Evolutionary conservation across 2,113 vertebrate genomes (phyloP).

Genomic region (Phrynosoma blainvillii): DNA sequence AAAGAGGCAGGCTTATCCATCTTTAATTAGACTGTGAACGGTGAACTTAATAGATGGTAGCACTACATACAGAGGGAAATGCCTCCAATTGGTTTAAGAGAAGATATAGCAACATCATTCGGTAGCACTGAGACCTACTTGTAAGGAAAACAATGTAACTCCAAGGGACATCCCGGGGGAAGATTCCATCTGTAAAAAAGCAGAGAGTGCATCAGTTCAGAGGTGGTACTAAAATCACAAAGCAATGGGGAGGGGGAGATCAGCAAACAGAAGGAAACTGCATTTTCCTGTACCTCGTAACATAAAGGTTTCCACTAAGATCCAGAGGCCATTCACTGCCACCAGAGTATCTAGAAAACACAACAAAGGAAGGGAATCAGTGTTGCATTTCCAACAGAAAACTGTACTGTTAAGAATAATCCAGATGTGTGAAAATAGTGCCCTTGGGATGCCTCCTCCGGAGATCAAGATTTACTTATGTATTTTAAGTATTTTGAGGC

Average conservation of each 20-base stretch:
- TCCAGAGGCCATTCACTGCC: slow-evolving; percentile 96
- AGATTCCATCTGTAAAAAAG: slow-evolving; percentile 84
- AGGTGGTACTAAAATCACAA: background rate
- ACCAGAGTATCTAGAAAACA: slow-evolving; percentile 88
- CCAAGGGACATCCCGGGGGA: slow-evolving; percentile 89
- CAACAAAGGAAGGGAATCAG: background rate
- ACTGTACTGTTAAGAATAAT: background rate
- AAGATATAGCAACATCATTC: background rate
- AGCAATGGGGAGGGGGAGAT: background rate
- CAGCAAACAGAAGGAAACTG: background rate
- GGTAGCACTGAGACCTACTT: slow-evolving; percentile 78
- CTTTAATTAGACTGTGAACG: too few relatives aligned
- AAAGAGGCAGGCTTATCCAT: too few relatives aligned
- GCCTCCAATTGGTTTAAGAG: too few relatives aligned
- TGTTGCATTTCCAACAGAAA: background rate
- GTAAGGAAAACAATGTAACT: slow-evolving; percentile 96
- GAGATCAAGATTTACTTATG: background rate
- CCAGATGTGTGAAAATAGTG: background rate
- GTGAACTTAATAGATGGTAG: too few relatives aligned
- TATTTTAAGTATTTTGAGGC: background rate
- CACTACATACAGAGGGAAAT: too few relatives aligned
- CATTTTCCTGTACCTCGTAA: slow-evolving; percentile 81
- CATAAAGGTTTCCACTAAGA: slow-evolving; percentile 93
- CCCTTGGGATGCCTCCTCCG: background rate
- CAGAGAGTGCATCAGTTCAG: slow-evolving; percentile 4